Evolutionary conservation across 2,797 vertebrate species (phyloP).

Genomic region (Momotus momota): DNA sequence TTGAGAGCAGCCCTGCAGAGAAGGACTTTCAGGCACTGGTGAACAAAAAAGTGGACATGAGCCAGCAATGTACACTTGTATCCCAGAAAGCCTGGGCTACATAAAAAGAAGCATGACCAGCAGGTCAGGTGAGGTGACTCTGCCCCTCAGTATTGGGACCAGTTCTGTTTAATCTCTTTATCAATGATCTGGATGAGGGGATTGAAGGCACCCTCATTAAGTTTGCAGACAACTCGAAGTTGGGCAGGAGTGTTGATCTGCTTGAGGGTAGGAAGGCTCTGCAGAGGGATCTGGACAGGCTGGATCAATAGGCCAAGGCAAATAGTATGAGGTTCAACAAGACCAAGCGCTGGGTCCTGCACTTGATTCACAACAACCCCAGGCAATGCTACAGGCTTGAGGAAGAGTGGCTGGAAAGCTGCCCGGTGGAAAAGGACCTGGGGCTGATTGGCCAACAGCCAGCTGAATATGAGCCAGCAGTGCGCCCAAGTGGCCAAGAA

Average conservation of each 20-base stretch:
- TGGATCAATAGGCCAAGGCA: background rate
- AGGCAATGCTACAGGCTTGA: no score
- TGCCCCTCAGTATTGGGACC: background rate
- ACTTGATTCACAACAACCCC: no score
- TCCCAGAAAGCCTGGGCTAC: background rate
- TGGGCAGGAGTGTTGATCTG: no score
- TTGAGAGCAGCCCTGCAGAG: background rate
- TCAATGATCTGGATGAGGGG: background rate
- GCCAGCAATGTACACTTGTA: accelerated
- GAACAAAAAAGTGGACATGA: background rate
- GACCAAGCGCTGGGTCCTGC: no score
- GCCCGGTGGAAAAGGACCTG: no score
- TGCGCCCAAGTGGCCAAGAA: no score
- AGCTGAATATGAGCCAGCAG: no score
- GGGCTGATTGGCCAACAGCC: no score
- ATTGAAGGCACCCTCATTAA: background rate
- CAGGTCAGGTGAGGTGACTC: background rate
- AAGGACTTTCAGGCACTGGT: background rate
- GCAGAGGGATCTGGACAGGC: background rate
- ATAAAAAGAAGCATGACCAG: background rate
- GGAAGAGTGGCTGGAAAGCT: no score
- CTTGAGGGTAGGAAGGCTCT: no score
- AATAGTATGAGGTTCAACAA: no score
- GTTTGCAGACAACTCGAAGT: no score
- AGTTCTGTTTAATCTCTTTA: background rate